Conservation (phyloP, 2,113 vertebrate species). For the Rousettus leschenaultii region DNA sequence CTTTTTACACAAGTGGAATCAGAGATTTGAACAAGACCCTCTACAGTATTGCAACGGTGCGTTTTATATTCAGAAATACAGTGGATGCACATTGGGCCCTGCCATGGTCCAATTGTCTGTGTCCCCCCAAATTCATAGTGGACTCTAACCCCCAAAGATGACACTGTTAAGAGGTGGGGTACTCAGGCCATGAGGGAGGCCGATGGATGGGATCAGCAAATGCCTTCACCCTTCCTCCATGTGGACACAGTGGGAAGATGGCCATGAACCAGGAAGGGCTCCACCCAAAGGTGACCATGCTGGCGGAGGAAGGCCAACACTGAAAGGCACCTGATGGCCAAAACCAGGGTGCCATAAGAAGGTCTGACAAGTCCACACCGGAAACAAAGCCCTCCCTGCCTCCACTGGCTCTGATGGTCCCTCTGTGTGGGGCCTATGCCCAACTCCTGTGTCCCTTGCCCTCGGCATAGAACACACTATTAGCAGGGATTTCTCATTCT, state of each 20-base stretch:
- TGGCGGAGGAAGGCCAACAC: neutral
- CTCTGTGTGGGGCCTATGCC: neutral
- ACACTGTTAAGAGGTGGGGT: neutral
- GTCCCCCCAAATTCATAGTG: neutral
- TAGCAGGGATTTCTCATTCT: neutral
- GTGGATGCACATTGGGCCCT: neutral
- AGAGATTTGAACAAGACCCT: neutral
- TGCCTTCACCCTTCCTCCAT: neutral
- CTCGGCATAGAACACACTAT: neutral
- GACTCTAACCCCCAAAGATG: neutral
- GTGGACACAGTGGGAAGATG: neutral
- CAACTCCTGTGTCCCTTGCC: neutral
- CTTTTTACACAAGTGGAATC: neutral
- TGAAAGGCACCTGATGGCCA: too few relatives aligned
- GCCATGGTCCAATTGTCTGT: neutral
- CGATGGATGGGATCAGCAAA: neutral
- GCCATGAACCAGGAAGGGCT: neutral
- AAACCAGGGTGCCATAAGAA: too few relatives aligned
- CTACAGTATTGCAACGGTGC: neutral
- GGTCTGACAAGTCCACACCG: too few relatives aligned
- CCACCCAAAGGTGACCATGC: neutral
- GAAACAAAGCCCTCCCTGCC: too few relatives aligned
- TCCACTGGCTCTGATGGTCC: neutral
- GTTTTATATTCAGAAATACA: neutral
- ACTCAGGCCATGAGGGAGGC: neutral